A percentile compares a stretch with the other conserved stretches of the same genome.
Evolutionary conservation across 1,140 invertebrate species (phyloP).

Genomic region (Caenorhabditis remanei): DNA sequence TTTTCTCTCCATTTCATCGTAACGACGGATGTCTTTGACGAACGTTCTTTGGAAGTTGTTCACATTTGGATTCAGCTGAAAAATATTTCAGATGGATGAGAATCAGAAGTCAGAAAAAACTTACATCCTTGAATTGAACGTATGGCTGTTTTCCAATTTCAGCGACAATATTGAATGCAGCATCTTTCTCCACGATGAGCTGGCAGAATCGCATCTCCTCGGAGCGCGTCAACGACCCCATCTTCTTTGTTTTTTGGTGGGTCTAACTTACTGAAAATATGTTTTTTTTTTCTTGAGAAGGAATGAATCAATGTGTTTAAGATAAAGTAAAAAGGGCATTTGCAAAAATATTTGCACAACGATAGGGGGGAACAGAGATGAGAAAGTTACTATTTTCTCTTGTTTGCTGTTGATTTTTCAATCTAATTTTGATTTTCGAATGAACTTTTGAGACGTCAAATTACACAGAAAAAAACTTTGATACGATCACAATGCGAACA

Average conservation of each 20-base stretch:
- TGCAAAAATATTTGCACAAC: background rate
- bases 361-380: background rate
- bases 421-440: background rate
- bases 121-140: slow-evolving; percentile 87
- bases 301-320: background rate
- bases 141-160: slow-evolving; percentile 89
- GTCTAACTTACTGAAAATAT: slow-evolving; percentile 45
- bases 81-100: slow-evolving; percentile 39
- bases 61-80: slow-evolving; percentile 83
- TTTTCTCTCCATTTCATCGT: slow-evolving; percentile 92
- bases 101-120: background rate
- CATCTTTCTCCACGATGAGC: slow-evolving; percentile 89
- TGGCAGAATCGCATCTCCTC: slow-evolving; percentile 91
- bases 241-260: slow-evolving; percentile 67
- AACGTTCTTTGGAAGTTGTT: slow-evolving; percentile 92
- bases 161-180: slow-evolving; percentile 89
- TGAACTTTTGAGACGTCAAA: slow-evolving; percentile 28
- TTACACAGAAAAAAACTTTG: background rate
- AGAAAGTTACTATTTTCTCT: background rate
- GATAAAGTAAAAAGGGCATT: background rate
- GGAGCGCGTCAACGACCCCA: slow-evolving; percentile 85
- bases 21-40: slow-evolving; percentile 88
- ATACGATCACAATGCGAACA: slow-evolving; percentile 28
- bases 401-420: slow-evolving; percentile 21
- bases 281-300: background rate